Base-by-base conservation (phyloP, 2,113 vertebrate species). In the Cottus gobio region DNA sequence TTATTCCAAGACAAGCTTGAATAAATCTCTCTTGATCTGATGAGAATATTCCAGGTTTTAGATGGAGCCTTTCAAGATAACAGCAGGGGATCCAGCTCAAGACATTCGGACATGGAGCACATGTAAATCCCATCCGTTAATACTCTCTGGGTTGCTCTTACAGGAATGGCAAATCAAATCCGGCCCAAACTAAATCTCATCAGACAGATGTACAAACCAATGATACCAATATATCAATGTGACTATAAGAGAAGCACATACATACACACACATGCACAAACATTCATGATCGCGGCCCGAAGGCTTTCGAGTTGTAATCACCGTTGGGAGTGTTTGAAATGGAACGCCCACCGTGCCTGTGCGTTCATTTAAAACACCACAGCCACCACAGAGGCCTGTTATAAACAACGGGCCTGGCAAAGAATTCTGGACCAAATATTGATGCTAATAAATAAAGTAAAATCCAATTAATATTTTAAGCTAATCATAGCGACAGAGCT, bases 391-490 rank as follows among this genome's bases (percentile, higher is more conserved):
- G 66, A 80, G 76, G 24, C 56, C 60, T 50, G 79, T 28, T 56
- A 71, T 2, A 78, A 82, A 91, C 87, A 89, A 79, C 42, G 61
- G 71, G 12, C 74, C 71, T 84, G 83, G 80, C 83, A 58, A 58
- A 77, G 79, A 30, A 31, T 76, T 80, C 82, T 82, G 85, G 82
- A 82, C 81, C 48, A 80, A 89, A 91, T 93, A 75, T 83, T 61
- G 72, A 86, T 71, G 76, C 73, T 91, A 88, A 93, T 93, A 93
- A 94, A 93, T 94, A 92, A 95, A 93, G 83, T 92, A 93, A 93
- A 91, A 91, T 85, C 79, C 54, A 89, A 90, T 94, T 86, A 93
- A 94, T 94, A 93, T 93, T 94, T 93, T 65, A 93, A 86, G 78
- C 83, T 89, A 91, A 93, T 93, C 91, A 91, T 80, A 86, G 87